These are phyloP conservation scores for Kryptolebias ocellatus DNA, from an alignment of 2,797 vertebrate species.

Conservation along the genomic window DNA sequence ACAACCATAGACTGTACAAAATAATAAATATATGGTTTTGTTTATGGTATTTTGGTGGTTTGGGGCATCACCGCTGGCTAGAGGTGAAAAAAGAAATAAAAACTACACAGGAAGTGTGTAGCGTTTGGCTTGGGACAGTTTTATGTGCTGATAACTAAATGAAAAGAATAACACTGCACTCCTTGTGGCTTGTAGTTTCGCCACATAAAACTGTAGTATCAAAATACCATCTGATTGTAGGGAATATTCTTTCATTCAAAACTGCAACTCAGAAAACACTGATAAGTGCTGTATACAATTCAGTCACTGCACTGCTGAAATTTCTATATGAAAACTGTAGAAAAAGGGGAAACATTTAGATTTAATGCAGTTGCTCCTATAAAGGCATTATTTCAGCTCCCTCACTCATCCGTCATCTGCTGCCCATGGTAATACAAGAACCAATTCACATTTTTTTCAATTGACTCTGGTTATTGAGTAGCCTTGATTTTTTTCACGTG, in stretches of 20 bases:
- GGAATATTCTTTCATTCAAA: not conserved
- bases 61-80: too few relatives aligned
- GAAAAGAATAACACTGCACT: not conserved
- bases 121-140: not conserved
- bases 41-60: not conserved
- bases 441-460: slow-evolving; percentile 15
- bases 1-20: not conserved
- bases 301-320: slow-evolving; percentile 18
- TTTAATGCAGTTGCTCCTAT: slow-evolving; percentile 42
- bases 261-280: slow-evolving; percentile 1
- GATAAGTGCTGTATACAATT: slow-evolving; percentile 4
- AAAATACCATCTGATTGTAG: not conserved
- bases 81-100: not conserved
- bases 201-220: not conserved
- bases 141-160: too few relatives aligned
- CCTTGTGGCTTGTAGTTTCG: not conserved
- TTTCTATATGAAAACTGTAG: slow-evolving; percentile 21
- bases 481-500: slow-evolving; percentile 30
- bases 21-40: too few relatives aligned
- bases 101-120: not conserved
- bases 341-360: slow-evolving; percentile 18
- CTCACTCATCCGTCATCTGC: slow-evolving; percentile 15
- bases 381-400: slow-evolving; percentile 34
- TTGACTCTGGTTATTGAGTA: slow-evolving; percentile 27
- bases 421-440: slow-evolving; percentile 21